Percentiles rank a stretch among this genome's conserved stretches.
phyloP scores from a whole-genome alignment of 2,888 invertebrate species.

The Xylota sylvarum region DNA sequence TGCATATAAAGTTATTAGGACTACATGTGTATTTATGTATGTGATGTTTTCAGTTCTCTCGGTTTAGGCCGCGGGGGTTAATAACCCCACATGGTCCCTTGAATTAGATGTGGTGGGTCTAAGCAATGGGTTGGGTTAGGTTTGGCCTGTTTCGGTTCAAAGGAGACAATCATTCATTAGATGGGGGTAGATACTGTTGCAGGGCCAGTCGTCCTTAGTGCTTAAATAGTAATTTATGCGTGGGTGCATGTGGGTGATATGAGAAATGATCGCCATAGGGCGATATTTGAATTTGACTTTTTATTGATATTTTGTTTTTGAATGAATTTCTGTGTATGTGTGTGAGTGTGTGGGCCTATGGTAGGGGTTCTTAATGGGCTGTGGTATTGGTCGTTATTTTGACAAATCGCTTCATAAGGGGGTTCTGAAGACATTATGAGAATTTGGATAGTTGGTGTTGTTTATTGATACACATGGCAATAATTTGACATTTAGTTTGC shows the following conservation, averaged over 20 bases:
- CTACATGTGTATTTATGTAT: conserved; percentile 22
- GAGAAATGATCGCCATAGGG: conserved; percentile 70
- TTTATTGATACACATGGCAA: conserved; percentile 28
- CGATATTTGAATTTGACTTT: conserved; percentile 67
- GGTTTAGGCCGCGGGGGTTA: conserved; percentile 56
- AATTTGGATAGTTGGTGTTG: conserved; percentile 17
- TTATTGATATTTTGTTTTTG: conserved; percentile 66
- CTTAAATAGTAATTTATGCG: conserved; percentile 46
- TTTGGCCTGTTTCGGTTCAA: conserved; percentile 12
- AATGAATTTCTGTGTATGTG: conserved; percentile 61
- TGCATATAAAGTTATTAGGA: conserved; percentile 56
- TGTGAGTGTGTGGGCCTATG: background rate
- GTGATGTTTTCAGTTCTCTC: conserved; percentile 43
- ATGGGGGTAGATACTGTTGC: conserved; percentile 6
- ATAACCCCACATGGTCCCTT: conserved; percentile 56
- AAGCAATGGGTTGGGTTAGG: conserved; percentile 1
- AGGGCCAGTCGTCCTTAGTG: conserved; percentile 12
- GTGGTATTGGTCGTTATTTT: conserved; percentile 64
- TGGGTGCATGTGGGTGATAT: conserved; percentile 58
- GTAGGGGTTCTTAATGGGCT: conserved; percentile 46
- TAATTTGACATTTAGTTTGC: conserved; percentile 41
- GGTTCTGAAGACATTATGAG: background rate
- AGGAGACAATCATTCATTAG: conserved; percentile 64
- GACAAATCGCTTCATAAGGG: conserved; percentile 63
- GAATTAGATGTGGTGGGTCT: conserved; percentile 30